A percentile compares a stretch with the other conserved stretches of the same genome.
Evolutionary conservation across 2,888 invertebrate species (phyloP).

Genomic region (Mayetiola destructor): DNA sequence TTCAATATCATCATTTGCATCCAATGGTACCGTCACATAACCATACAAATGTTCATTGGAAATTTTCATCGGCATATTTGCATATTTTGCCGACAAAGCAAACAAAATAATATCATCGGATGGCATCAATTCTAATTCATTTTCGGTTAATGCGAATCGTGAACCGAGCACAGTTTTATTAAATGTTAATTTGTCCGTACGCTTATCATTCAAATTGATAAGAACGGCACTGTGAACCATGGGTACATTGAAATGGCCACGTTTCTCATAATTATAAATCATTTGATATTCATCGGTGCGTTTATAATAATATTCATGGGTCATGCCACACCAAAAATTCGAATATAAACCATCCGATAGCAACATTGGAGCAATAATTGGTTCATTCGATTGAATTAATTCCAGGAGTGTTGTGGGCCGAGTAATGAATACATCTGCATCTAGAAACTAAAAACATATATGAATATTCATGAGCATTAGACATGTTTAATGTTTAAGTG

Average conservation of each 20-base stretch:
- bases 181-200: conserved; percentile 58
- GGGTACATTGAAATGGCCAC: conserved; percentile 70
- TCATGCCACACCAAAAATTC: conserved; percentile 93
- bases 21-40: conserved; percentile 65
- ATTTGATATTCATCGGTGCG: conserved; percentile 73
- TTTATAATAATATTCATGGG: conserved; percentile 64
- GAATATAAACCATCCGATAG: conserved; percentile 76
- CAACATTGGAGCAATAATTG: conserved; percentile 72
- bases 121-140: conserved; percentile 43
- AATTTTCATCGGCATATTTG: conserved; percentile 50
- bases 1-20: conserved; percentile 45
- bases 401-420: conserved; percentile 46
- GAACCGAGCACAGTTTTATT: conserved; percentile 26
- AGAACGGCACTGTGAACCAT: conserved; percentile 85
- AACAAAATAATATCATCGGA: conserved; percentile 87
- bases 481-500: background rate
- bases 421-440: conserved; percentile 70
- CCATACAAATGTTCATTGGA: conserved; percentile 76
- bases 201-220: conserved; percentile 48
- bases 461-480: no score
- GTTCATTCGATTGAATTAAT: conserved; percentile 46
- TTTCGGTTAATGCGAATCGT: conserved; percentile 34
- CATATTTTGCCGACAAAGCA: conserved; percentile 62
- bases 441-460: conserved; percentile 61
- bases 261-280: conserved; percentile 51